These are phyloP conservation scores for Haemorhous mexicanus DNA, from an alignment of 2,113 vertebrate genomes.

Conservation along the genomic window DNA sequence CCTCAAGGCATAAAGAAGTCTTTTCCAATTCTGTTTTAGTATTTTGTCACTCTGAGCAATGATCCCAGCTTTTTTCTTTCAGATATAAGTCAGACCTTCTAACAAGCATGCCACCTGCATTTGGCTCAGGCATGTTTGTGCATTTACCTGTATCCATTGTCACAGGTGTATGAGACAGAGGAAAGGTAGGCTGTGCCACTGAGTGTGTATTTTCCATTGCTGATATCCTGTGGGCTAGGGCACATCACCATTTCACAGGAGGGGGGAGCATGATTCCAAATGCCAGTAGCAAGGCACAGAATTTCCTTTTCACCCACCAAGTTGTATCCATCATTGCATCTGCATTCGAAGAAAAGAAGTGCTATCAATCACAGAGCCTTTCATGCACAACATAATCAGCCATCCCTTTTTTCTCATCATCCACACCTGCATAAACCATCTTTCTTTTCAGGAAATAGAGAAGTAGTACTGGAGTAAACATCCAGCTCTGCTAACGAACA, in stretches of 20 bases:
- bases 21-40: not conserved
- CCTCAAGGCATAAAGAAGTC: not conserved
- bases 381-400: not conserved
- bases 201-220: constrained; percentile 77
- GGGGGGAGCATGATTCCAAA: constrained; percentile 83
- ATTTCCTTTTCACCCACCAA: constrained; percentile 82
- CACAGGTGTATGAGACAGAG: constrained; percentile 81
- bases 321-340: constrained; percentile 86
- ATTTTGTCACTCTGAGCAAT: not conserved
- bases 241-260: constrained; percentile 86
- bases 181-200: constrained; percentile 84
- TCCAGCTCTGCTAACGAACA: not conserved
- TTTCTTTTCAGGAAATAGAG: not conserved
- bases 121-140: not conserved
- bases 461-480: not conserved
- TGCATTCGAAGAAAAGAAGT: constrained; percentile 53
- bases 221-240: constrained; percentile 73
- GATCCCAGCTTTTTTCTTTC: not conserved
- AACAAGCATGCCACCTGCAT: not conserved
- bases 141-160: constrained; percentile 89
- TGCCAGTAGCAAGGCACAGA: constrained; percentile 81
- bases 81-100: not conserved
- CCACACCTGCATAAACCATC: not conserved
- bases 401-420: not conserved
- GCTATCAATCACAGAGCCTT: not conserved